Evolutionary conservation across 2,797 vertebrate species (phyloP).

Genomic region (Balearica regulorum): DNA sequence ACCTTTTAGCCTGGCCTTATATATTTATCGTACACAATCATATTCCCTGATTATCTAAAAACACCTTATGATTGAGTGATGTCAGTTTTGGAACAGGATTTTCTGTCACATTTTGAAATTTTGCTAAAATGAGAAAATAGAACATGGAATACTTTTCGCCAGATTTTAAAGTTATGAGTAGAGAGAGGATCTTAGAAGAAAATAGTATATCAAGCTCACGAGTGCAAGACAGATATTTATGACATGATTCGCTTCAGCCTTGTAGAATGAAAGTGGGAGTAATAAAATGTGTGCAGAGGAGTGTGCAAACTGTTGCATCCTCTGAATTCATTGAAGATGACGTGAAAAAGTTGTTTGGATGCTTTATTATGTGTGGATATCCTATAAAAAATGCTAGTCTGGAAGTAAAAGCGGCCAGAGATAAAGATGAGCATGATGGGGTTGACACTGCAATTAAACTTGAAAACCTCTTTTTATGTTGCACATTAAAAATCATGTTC

Average conservation of each 20-base stretch:
- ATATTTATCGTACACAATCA: not conserved
- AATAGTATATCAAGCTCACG: slow-evolving; percentile 22
- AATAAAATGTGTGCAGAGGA: slow-evolving; percentile 52
- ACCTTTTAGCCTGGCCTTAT: not conserved
- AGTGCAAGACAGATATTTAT: slow-evolving; percentile 53
- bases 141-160: not conserved
- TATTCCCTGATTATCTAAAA: slow-evolving; percentile 21
- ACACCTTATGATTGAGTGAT: not conserved
- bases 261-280: slow-evolving; percentile 48
- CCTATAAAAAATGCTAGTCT: slow-evolving; percentile 46
- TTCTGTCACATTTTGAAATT: slow-evolving; percentile 13
- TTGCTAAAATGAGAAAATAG: slow-evolving; percentile 1
- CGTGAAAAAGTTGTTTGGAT: slow-evolving; percentile 69
- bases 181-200: slow-evolving; percentile 4
- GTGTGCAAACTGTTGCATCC: slow-evolving; percentile 64
- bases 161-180: slow-evolving; percentile 32
- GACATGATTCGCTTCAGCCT: slow-evolving; percentile 28
- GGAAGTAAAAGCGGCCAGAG: slow-evolving; percentile 36
- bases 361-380: slow-evolving; percentile 66
- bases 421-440: slow-evolving; percentile 43
- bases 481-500: slow-evolving; percentile 56
- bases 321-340: slow-evolving; percentile 69
- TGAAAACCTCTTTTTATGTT: slow-evolving; percentile 63
- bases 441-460: slow-evolving; percentile 56
- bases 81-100: slow-evolving; percentile 2